These are phyloP conservation scores for Gorilla gorilla DNA, from an alignment of 2,113 vertebrate genomes.

Conservation along the genomic window DNA sequence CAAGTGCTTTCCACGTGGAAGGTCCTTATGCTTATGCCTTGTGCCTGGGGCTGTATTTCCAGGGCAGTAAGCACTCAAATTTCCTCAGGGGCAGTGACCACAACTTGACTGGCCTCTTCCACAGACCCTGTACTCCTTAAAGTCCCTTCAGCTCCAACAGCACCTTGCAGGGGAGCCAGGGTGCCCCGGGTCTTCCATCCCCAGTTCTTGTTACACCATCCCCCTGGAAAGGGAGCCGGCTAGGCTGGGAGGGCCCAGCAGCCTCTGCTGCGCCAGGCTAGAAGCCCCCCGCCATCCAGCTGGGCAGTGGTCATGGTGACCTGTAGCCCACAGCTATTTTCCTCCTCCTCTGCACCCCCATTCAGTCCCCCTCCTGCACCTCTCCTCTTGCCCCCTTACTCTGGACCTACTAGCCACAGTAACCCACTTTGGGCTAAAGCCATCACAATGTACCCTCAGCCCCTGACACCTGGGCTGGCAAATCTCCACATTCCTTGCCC, in stretches of 20 bases:
- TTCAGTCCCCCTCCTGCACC: no score
- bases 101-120: neutral
- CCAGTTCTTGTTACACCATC: no score
- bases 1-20: neutral
- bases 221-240: neutral
- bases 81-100: neutral
- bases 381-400: neutral
- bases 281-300: neutral
- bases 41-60: neutral
- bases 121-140: neutral
- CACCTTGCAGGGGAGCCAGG: neutral
- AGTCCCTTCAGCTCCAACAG: neutral
- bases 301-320: neutral
- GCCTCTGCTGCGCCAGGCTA: neutral
- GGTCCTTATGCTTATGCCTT: neutral
- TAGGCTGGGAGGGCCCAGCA: neutral
- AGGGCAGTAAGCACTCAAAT: neutral
- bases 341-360: neutral
- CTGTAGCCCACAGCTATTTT: neutral
- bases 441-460: neutral
- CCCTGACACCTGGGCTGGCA: neutral
- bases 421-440: neutral
- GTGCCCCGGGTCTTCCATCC: neutral
- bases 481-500: neutral
- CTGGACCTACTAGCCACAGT: neutral